Base-by-base conservation (phyloP, 2,797 vertebrate species). In the Ptychadena robeensis region DNA sequence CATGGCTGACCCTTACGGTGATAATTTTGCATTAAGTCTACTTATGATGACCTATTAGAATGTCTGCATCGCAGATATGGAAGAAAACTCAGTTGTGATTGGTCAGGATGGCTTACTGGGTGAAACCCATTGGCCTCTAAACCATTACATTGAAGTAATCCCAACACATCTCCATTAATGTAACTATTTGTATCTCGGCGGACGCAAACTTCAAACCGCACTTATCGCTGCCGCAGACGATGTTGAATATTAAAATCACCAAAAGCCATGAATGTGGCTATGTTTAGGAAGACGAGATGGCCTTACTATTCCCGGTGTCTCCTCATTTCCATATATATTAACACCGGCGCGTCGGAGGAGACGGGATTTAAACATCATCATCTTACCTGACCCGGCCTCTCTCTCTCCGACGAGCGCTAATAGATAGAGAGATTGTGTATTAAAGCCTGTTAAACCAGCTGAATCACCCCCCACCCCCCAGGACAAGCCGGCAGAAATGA, bases 321-420 rank as follows among this genome's bases (percentile, higher is more conserved):
- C 1, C 76, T 84, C 64, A 84, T 84, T 84, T 84, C 82, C 82
- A 84, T 84, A 84, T 84, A 84, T 84, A 84, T 84, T 84, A 84
- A 69, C 81, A 71, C 57, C 32, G 31, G 22, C 25, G 77, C 31
- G 65, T n/a, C 67, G 82, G 48, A 69, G 63, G 73, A 69, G 64
- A 69, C 48, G 22, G 71, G 82, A 84, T 84, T 80, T 84, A 79
- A 40, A 80, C 44, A 63, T 80, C 70, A 63, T 80, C 70, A 38
- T 34, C 70, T 38, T 22, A 30, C 76, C 61, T 79, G 77, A 80
- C 76, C 82, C 76, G 38, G 6, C 63, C 44, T 73, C 75, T 44
- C 82, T 5, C n/a, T n/a, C n/a, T n/a, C n/a, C n/a, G n/a, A n/a
- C n/a, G n/a, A n/a, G n/a, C n/a, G 77, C 76, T 80, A 74, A 80